phyloP scores from a whole-genome alignment of 2,888 invertebrate species.

The Apodemia mormo region DNA sequence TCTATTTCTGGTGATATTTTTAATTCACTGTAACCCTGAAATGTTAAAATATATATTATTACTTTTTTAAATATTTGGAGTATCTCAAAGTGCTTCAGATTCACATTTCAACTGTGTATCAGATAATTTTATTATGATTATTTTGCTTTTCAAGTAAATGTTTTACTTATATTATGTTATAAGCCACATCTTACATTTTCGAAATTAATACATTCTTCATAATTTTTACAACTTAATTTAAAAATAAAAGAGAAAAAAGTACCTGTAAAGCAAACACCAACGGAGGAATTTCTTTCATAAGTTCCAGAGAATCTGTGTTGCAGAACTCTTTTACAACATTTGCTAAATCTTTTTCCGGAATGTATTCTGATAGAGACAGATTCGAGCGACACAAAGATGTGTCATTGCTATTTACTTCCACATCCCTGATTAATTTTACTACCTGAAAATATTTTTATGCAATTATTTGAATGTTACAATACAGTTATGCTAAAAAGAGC shows the following conservation, averaged over 20 bases:
- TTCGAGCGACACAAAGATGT: constrained; percentile 54
- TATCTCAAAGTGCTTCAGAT: too few species aligned
- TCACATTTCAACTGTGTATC: too few species aligned
- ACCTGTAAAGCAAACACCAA: constrained; percentile 68
- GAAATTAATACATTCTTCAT: too few species aligned
- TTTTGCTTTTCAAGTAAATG: too few species aligned
- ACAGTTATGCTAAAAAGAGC: too few species aligned
- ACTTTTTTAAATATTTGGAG: too few species aligned
- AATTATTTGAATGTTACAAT: too few species aligned
- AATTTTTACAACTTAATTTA: too few species aligned
- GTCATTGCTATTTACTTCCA: constrained; percentile 58
- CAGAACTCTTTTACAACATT: constrained; percentile 55
- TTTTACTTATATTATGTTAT: too few species aligned
- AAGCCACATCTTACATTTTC: too few species aligned
- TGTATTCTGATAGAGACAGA: constrained; percentile 59
- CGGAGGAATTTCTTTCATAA: constrained; percentile 60
- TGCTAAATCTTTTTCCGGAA: constrained; percentile 58
- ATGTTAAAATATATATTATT: constrained; percentile 20
- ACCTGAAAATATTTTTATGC: constrained; percentile 46
- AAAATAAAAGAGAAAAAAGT: constrained; percentile 5
- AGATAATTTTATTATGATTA: too few species aligned
- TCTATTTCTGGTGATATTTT: constrained; percentile 53
- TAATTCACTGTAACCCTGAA: constrained; percentile 62
- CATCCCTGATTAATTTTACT: constrained; percentile 66
- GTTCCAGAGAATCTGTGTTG: constrained; percentile 40